phyloP scores from a whole-genome alignment of 2,888 invertebrate genomes.

The Stegophylla sp. region DNA sequence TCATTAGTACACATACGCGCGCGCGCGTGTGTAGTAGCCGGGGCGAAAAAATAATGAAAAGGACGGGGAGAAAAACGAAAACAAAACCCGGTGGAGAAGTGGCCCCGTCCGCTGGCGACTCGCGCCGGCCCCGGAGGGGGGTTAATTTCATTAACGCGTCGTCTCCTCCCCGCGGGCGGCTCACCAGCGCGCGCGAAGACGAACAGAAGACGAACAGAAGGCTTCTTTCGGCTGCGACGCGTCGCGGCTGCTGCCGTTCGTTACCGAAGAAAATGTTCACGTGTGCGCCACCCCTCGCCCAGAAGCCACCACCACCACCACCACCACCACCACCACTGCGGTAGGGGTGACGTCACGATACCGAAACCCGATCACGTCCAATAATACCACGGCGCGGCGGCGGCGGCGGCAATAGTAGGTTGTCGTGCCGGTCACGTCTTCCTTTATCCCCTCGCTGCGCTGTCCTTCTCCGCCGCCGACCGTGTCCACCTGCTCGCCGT shows the following conservation, averaged over 20 bases:
- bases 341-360: constrained; percentile 54
- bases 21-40: too few relatives aligned
- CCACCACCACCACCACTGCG: too few relatives aligned
- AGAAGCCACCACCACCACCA: too few relatives aligned
- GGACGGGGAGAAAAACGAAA: background rate
- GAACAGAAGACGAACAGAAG: background rate
- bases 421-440: constrained; percentile 59
- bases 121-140: constrained; percentile 1
- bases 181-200: background rate
- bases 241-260: constrained; percentile 43
- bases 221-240: constrained; percentile 2
- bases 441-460: constrained; percentile 38
- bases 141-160: constrained; percentile 57
- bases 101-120: background rate
- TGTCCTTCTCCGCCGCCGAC: background rate
- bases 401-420: too few relatives aligned
- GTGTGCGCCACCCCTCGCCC: constrained; percentile 3
- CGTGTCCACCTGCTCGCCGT: background rate
- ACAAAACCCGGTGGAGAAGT: constrained; percentile 18
- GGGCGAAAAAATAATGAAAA: constrained; percentile 50
- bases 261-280: constrained; percentile 46
- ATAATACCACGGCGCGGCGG: constrained; percentile 20
- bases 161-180: background rate
- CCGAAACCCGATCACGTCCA: constrained; percentile 59
- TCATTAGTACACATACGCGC: too few relatives aligned